Conservation (phyloP, 2,113 vertebrate genomes). For the Chionomys nivalis region DNA sequence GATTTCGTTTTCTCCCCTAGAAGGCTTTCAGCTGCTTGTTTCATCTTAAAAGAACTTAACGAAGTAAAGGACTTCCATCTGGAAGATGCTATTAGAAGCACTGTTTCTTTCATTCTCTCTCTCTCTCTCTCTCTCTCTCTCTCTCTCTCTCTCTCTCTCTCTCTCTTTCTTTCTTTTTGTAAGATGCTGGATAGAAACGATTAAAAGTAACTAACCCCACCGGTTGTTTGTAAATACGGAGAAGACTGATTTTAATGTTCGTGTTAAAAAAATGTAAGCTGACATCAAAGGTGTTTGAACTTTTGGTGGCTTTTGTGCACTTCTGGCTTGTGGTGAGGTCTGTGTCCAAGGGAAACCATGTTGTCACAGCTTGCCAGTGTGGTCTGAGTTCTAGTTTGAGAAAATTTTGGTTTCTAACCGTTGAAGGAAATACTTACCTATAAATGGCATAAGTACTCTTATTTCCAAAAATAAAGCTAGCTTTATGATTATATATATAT, state of each 20-base stretch:
- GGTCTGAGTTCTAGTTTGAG: not conserved
- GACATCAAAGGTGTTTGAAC: not conserved
- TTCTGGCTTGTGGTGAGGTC: not conserved
- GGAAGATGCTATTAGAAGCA: not conserved
- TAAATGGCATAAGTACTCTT: not conserved
- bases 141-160: too few relatives aligned
- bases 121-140: too few relatives aligned
- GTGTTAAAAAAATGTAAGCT: not conserved
- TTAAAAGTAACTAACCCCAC: not conserved
- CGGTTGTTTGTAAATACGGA: not conserved
- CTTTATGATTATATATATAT: not conserved
- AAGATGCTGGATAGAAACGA: not conserved
- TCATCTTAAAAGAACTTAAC: not conserved
- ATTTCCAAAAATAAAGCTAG: conserved; percentile 30
- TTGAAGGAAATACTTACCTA: not conserved
- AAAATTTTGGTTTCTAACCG: not conserved
- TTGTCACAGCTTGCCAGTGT: not conserved
- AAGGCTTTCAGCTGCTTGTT: not conserved
- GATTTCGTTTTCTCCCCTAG: not conserved
- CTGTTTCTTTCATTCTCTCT: not conserved
- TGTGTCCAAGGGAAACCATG: not conserved
- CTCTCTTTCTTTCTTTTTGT: too few relatives aligned
- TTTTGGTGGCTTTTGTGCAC: not conserved
- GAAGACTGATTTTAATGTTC: not conserved
- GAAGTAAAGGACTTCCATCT: not conserved